phyloP scores from a whole-genome alignment of 92 coral and sea anemone genomes.

The Nematostella vectensis region DNA sequence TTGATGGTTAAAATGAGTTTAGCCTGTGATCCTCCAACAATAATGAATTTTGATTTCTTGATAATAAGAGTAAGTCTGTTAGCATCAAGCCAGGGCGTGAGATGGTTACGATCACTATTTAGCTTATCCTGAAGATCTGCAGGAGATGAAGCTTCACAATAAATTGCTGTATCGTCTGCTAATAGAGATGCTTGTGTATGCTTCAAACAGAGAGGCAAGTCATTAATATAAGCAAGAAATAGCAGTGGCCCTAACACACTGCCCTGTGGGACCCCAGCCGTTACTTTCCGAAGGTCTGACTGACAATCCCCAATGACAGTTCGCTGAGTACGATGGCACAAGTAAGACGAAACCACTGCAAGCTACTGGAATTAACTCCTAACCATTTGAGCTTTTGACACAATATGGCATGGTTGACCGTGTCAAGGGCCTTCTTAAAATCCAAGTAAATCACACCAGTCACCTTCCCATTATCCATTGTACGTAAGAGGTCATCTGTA shows the following conservation, averaged over 20 bases:
- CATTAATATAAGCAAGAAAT: slow-evolving; percentile 19
- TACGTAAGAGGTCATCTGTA: no score
- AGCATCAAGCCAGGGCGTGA: neutral
- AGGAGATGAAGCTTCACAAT: slow-evolving; percentile 1
- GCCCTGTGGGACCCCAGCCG: slow-evolving; percentile 34
- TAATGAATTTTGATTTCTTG: neutral
- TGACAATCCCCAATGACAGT: slow-evolving; percentile 4
- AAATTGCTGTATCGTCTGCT: slow-evolving; percentile 25
- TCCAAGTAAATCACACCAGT: no score
- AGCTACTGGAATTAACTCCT: neutral
- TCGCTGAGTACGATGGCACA: slow-evolving; percentile 12
- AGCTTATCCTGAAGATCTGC: slow-evolving; percentile 3
- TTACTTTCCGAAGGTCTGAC: slow-evolving; percentile 12
- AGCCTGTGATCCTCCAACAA: neutral
- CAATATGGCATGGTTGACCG: neutral
- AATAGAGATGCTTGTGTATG: slow-evolving; percentile 8
- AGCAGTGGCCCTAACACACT: slow-evolving; percentile 24
- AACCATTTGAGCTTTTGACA: slow-evolving; percentile 1
- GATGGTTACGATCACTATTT: neutral
- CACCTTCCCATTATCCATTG: no score
- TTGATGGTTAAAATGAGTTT: no score
- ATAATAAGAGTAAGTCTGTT: slow-evolving; percentile 1
- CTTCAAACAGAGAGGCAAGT: slow-evolving; percentile 20
- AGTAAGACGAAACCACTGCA: slow-evolving; percentile 6
- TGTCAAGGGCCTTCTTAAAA: no score